These are phyloP conservation scores for Eutolmus rufibarbis DNA, from an alignment of 2,888 invertebrate species.

Conservation along the genomic window DNA sequence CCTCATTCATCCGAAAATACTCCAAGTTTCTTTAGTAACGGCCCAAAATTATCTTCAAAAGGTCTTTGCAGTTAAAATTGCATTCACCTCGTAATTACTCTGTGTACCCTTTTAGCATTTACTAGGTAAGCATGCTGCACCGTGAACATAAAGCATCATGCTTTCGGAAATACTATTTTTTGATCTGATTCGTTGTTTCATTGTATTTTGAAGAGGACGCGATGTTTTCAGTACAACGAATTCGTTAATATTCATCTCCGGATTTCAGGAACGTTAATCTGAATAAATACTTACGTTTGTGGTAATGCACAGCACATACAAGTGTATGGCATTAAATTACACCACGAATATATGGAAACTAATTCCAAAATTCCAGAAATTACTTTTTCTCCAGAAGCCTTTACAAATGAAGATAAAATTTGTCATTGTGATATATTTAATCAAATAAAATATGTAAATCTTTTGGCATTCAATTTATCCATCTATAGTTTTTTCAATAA, in stretches of 20 bases:
- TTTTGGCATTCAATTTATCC: too few relatives aligned
- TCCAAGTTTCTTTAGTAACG: neutral
- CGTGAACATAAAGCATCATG: neutral
- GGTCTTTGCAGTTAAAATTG: neutral
- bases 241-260: neutral
- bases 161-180: neutral
- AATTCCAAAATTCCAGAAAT: too few relatives aligned
- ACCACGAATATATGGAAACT: too few relatives aligned
- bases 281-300: neutral
- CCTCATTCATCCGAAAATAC: neutral
- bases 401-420: too few relatives aligned
- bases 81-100: conserved; percentile 3
- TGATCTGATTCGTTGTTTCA: neutral
- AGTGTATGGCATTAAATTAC: too few relatives aligned
- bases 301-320: neutral
- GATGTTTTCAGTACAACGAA: neutral
- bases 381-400: too few relatives aligned
- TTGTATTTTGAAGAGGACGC: neutral
- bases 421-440: too few relatives aligned
- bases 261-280: neutral
- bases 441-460: too few relatives aligned
- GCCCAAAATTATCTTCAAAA: neutral
- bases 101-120: neutral
- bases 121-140: neutral
- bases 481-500: too few relatives aligned